A percentile compares a stretch with the other conserved stretches of the same genome.
Evolutionary conservation across 2,113 vertebrate genomes (phyloP).

Genomic region (Oncorhynchus nerka): DNA sequence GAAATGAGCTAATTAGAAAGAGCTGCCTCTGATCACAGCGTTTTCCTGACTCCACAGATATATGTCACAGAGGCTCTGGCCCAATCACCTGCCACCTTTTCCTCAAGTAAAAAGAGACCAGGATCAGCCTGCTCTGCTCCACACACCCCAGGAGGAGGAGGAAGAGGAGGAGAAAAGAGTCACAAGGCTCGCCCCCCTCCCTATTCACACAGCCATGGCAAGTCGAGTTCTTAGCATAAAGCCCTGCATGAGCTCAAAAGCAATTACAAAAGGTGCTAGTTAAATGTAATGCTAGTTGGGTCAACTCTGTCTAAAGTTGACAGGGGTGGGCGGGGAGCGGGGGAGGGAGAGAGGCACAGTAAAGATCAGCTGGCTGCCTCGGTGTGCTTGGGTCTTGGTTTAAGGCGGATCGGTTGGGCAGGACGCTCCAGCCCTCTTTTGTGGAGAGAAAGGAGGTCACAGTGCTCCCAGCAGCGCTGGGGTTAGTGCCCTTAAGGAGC

Average conservation of each 20-base stretch:
- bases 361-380: conserved; percentile 46
- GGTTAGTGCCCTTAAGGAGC: conserved; percentile 52
- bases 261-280: conserved; percentile 54
- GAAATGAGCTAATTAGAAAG: conserved; percentile 61
- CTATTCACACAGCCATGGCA: conserved; percentile 46
- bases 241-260: conserved; percentile 47
- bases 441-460: conserved; percentile 59
- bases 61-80: conserved; percentile 46
- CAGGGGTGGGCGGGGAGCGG: conserved; percentile 25
- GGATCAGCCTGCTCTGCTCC: conserved; percentile 35
- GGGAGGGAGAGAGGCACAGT: conserved; percentile 22
- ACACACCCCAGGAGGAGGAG: conserved; percentile 28
- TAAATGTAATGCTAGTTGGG: conserved; percentile 50
- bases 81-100: conserved; percentile 64
- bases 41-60: conserved; percentile 58
- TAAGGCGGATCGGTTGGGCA: conserved; percentile 37
- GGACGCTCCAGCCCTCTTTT: conserved; percentile 46
- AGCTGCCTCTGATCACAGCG: conserved; percentile 49
- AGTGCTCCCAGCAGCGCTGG: conserved; percentile 38
- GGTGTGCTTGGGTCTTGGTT: conserved; percentile 40
- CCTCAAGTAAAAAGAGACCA: conserved; percentile 32
- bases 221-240: conserved; percentile 48
- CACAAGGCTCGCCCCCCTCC: conserved; percentile 52
- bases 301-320: conserved; percentile 49
- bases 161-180: conserved; percentile 21